phyloP scores from a whole-genome alignment of 2,797 vertebrate species.

The Enteromius treurensis region DNA sequence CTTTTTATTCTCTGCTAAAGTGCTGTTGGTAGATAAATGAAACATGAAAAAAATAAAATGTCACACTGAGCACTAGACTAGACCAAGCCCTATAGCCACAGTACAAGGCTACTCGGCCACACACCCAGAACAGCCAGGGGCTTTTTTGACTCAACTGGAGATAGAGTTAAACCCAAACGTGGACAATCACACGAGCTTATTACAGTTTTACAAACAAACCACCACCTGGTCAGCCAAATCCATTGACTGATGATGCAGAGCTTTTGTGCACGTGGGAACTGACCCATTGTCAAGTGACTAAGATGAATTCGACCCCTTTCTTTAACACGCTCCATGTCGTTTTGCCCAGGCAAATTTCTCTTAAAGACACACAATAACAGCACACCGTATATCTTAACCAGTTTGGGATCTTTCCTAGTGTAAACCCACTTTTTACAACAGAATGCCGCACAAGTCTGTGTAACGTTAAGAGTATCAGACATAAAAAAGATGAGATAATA shows the following conservation, averaged over 20 bases:
- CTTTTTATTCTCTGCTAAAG: not conserved
- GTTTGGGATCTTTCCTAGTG: not conserved
- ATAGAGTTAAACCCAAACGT: conserved; percentile 12
- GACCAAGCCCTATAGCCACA: not conserved
- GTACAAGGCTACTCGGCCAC: not conserved
- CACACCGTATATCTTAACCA: conserved; percentile 19
- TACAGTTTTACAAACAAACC: conserved; percentile 1
- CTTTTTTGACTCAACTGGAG: conserved; percentile 12
- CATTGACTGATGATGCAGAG: not conserved
- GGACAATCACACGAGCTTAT: conserved; percentile 6
- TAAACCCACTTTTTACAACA: not conserved
- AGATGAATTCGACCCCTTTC: conserved; percentile 13
- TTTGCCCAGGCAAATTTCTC: conserved; percentile 20
- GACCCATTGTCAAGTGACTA: not conserved
- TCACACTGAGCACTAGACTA: not conserved
- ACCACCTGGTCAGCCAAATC: not conserved
- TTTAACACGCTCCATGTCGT: conserved; percentile 17
- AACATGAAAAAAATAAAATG: not conserved
- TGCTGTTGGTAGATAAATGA: not conserved
- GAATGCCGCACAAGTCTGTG: not conserved
- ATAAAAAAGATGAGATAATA: not conserved
- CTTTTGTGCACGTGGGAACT: not conserved
- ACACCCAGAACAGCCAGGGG: not conserved
- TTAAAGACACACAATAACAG: conserved; percentile 40
- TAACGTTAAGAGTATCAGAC: not conserved